Evolutionary conservation across 1,140 invertebrate genomes (phyloP), one percentile per base, ranked within the genome.

Genomic region (Asbolus verrucosus): DNA sequence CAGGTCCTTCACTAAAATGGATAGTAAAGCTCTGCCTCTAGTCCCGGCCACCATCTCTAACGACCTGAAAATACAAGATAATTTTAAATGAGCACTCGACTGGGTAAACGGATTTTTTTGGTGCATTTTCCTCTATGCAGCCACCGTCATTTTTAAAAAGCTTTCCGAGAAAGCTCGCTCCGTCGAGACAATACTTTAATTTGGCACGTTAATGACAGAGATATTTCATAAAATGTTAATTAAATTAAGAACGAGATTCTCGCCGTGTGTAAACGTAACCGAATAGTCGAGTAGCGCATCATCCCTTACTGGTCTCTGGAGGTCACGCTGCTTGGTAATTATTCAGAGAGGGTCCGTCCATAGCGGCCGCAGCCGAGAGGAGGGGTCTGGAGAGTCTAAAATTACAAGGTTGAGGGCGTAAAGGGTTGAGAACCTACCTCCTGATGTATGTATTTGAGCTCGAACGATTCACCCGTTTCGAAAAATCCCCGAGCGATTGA

Each of bases 291-390:
- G 66, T 63, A 72, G 39, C 46, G 21, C 70, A 72, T 72, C 65
- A 72, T 67, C 70, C 65, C 65, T 72, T 60, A 63, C 59, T 59
- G 67, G 66, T 69, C 67, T 69, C 66, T 66, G 41, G 67, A 72
- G 71, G 71, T 72, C 71, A 72, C 41, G 46, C 61, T 72, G 71
- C 67, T 67, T 69, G 65, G 71, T 54, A 54, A 69, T 70, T 70
- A 69, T 73, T 73, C 71, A 61, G 67, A 50, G 38, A 65, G 67
- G 67, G 65, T 67, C 43, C 62, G 50, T 67, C 67, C 66, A 11
- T 14, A 13, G n/a, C n/a, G 60, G 36, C 60, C 60, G 60, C n/a
- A n/a, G n/a, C n/a, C n/a, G n/a, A n/a, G 21, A 31, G 60, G 46
- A 54, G 46, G 46, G 21, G 46, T 24, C 9, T 54, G 16, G 9